Evolutionary conservation across 2,797 vertebrate species (phyloP).

Genomic region (Hozukius guyotensis): DNA sequence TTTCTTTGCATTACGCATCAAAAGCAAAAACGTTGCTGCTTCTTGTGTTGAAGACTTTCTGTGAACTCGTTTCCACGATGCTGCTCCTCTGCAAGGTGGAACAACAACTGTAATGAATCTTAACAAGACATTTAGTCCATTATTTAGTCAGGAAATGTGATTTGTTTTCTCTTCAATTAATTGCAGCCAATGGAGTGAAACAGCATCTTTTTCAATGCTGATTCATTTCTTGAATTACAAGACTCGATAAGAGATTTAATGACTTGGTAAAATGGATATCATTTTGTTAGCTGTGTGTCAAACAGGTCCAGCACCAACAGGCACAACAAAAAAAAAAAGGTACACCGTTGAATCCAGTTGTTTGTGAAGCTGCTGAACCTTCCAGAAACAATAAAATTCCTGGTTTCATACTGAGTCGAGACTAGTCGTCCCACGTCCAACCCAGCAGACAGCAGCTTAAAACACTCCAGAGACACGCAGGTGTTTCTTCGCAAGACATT

Average conservation of each 20-base stretch:
- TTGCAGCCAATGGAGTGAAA: not conserved
- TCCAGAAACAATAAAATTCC: not conserved
- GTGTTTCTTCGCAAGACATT: not conserved
- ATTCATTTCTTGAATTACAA: not conserved
- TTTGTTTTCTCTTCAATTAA: not conserved
- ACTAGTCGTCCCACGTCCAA: not conserved
- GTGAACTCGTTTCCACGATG: slow-evolving; percentile 3
- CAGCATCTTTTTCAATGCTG: not conserved
- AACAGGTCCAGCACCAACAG: not conserved
- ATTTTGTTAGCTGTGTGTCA: not conserved
- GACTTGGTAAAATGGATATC: not conserved
- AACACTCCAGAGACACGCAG: not conserved
- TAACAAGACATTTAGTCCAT: not conserved
- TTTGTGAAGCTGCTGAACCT: not conserved
- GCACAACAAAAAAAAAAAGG: slow-evolving; percentile 12
- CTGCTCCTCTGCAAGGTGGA: slow-evolving; percentile 4
- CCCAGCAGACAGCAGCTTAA: no score
- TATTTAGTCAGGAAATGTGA: not conserved
- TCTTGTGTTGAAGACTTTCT: slow-evolving; percentile 25
- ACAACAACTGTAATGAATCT: not conserved
- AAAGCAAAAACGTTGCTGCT: no score
- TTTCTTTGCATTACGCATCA: not conserved
- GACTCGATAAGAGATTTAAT: no score
- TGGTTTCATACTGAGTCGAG: not conserved
- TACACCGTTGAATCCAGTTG: slow-evolving; percentile 48